A percentile compares a stretch with the other conserved stretches of the same genome.
Evolutionary conservation across 2,797 vertebrate species (phyloP).

Genomic region (Pampus argenteus): DNA sequence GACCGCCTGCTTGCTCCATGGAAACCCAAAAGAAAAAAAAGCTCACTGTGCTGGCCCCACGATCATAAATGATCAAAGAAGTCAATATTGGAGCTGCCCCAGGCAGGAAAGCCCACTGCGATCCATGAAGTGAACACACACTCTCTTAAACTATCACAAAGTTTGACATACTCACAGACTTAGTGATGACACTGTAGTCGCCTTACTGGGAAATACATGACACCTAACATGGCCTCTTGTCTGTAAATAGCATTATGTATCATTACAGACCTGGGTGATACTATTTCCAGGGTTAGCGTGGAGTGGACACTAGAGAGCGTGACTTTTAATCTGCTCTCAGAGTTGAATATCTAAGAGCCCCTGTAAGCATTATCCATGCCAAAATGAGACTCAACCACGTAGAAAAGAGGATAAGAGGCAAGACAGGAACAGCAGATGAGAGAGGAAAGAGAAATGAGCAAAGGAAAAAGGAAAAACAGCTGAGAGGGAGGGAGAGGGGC

Average conservation of each 20-base stretch:
- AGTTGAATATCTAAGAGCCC: conserved; percentile 46
- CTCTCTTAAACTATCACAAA: conserved; percentile 14
- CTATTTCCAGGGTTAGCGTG: conserved; percentile 50
- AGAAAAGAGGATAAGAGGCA: conserved; percentile 54
- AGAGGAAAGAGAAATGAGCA: conserved; percentile 42
- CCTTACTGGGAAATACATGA: conserved; percentile 45
- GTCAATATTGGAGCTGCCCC: conserved; percentile 36
- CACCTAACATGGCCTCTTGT: conserved; percentile 49
- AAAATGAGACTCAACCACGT: conserved; percentile 49
- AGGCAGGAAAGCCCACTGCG: conserved; percentile 37
- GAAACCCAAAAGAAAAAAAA: conserved; percentile 37
- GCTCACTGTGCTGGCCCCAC: conserved; percentile 18
- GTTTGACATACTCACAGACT: conserved; percentile 8
- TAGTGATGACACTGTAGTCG: conserved; percentile 5
- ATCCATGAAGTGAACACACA: conserved; percentile 20
- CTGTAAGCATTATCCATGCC: conserved; percentile 45
- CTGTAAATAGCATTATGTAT: conserved; percentile 68
- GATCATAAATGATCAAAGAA: conserved; percentile 46
- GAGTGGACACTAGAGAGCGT: conserved; percentile 33
- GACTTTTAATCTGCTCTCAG: conserved; percentile 50
- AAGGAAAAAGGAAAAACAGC: conserved; percentile 61
- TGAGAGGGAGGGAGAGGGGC: conserved; percentile 40
- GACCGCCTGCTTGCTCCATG: conserved; percentile 39
- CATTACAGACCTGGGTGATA: conserved; percentile 41
- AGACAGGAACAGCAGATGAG: conserved; percentile 34